Percentiles rank a stretch among this genome's conserved stretches.
These are phyloP conservation scores for Anhinga anhinga DNA, from an alignment of 2,113 vertebrate genomes.

Conservation along the genomic window DNA sequence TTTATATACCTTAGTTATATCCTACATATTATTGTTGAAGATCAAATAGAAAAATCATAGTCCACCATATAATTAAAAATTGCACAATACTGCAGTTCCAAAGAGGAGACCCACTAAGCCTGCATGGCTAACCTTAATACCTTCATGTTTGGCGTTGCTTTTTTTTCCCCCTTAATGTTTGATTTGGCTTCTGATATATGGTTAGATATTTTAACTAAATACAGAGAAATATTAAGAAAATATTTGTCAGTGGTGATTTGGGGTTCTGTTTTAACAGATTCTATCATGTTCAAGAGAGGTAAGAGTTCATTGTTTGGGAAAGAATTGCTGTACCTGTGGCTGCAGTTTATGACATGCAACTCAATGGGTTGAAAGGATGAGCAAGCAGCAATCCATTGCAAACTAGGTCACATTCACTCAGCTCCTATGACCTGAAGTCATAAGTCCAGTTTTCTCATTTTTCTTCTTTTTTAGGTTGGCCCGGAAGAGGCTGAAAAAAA, in stretches of 20 bases:
- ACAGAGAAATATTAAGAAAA: not conserved
- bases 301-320: not conserved
- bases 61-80: not conserved
- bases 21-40: not conserved
- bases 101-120: not conserved
- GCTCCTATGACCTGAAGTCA: not conserved
- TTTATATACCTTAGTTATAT: not conserved
- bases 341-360: not conserved
- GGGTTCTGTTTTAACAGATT: not conserved
- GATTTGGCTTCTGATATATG: not conserved
- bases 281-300: fast-evolving
- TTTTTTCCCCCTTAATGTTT: not conserved
- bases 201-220: not conserved
- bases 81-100: not conserved
- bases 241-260: not conserved
- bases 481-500: not conserved
- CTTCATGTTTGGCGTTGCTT: not conserved
- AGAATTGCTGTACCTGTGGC: not conserved
- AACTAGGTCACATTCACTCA: not conserved
- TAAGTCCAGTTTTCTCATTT: not conserved
- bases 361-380: not conserved
- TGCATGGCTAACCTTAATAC: not conserved
- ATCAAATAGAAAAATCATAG: not conserved
- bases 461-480: not conserved
- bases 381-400: not conserved